Conservation (phyloP, 2,797 vertebrate genomes). For the Hirundo rustica region DNA sequence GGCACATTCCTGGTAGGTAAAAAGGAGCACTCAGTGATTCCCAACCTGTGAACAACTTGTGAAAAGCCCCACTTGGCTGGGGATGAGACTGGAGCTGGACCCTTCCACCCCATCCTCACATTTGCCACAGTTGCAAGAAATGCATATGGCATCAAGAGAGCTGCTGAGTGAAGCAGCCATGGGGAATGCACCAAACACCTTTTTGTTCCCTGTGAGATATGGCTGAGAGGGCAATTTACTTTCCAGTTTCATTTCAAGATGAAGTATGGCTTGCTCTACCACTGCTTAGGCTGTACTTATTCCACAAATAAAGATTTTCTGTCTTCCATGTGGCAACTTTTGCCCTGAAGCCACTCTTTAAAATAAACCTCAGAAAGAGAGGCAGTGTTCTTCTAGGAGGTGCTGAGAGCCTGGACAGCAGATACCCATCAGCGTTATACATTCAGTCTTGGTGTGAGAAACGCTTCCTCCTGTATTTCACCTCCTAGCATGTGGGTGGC, state of each 20-base stretch:
- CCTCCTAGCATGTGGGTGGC: neutral
- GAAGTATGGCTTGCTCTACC: neutral
- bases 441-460: neutral
- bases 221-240: neutral
- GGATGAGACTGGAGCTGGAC: neutral
- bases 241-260: neutral
- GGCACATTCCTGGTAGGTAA: neutral
- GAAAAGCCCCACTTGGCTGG: neutral
- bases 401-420: neutral
- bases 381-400: neutral
- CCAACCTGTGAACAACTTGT: neutral
- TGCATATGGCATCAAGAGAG: neutral
- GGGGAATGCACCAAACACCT: neutral
- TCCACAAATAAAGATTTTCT: slow-evolving; percentile 1
- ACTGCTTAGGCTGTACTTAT: neutral
- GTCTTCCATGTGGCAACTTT: neutral
- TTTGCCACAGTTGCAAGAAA: neutral
- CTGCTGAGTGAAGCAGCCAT: neutral
- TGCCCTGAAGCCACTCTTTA: neutral
- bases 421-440: neutral
- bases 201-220: neutral
- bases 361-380: neutral
- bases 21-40: neutral
- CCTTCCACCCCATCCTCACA: neutral
- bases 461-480: neutral